Percentiles rank a stretch among this genome's conserved stretches.
Conservation (phyloP, 2,797 vertebrate genomes). For the Adrianichthys oophorus region DNA sequence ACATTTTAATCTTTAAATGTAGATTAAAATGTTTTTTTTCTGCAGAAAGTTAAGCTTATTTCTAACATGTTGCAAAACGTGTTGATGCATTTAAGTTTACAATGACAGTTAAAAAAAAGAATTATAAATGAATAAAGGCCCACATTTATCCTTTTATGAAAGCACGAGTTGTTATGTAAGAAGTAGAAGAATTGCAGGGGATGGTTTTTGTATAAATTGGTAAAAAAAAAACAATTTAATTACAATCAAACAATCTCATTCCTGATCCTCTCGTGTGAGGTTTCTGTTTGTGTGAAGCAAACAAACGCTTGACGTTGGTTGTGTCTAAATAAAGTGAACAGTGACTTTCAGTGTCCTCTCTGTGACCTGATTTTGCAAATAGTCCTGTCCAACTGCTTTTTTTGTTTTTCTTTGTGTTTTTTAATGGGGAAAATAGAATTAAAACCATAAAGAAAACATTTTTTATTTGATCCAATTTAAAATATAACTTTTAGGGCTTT, state of each 20-base stretch:
- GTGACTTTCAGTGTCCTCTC: slow-evolving; percentile 44
- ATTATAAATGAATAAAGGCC: no score
- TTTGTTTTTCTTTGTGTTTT: no score
- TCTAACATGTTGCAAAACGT: neutral
- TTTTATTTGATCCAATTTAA: no score
- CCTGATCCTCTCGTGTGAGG: slow-evolving; percentile 36
- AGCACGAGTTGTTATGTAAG: no score
- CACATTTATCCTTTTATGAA: no score
- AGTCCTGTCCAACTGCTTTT: no score
- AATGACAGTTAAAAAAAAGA: slow-evolving; percentile 15
- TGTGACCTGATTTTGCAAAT: slow-evolving; percentile 46
- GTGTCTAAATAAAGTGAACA: slow-evolving; percentile 48
- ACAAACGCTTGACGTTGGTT: slow-evolving; percentile 3
- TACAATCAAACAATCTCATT: neutral
- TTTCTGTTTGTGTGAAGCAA: slow-evolving; percentile 23
- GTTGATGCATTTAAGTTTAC: neutral
- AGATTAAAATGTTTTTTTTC: no score
- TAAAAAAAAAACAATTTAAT: neutral
- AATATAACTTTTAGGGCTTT: no score
- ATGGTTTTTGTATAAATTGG: neutral
- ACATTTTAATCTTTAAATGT: no score
- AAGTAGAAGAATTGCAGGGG: no score
- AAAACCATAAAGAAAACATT: no score
- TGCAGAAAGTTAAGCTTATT: neutral
- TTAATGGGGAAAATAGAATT: no score